These are phyloP conservation scores for Trinectes maculatus DNA, from an alignment of 2,113 vertebrate genomes.

Conservation along the genomic window DNA sequence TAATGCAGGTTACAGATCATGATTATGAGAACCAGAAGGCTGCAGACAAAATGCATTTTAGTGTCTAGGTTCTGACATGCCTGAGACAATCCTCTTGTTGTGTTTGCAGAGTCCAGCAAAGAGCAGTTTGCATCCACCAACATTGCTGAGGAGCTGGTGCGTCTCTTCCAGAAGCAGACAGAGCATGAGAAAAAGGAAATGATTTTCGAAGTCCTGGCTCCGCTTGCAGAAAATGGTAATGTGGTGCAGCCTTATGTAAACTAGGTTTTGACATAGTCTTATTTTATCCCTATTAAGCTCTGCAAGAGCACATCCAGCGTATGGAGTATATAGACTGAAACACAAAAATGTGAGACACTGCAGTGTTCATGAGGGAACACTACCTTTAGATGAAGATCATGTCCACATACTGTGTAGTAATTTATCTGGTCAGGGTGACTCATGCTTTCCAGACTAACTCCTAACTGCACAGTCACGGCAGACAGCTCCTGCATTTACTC, in stretches of 20 bases:
- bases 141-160: conserved; percentile 94
- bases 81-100: neutral
- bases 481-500: conserved; percentile 31
- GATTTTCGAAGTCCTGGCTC: conserved; percentile 98
- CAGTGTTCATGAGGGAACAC: neutral
- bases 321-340: too few species aligned
- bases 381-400: neutral
- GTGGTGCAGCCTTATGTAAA: too few species aligned
- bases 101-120: conserved; percentile 93
- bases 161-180: conserved; percentile 93
- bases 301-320: neutral
- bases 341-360: too few species aligned
- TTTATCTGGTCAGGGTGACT: conserved; percentile 28
- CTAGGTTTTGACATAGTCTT: too few species aligned
- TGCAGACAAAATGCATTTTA: neutral
- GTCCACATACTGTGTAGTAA: conserved; percentile 23
- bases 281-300: neutral
- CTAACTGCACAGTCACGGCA: conserved; percentile 51
- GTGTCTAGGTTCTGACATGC: neutral
- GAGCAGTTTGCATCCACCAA: conserved; percentile 98
- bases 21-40: too few species aligned
- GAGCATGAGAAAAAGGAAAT: conserved; percentile 99
- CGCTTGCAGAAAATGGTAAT: conserved; percentile 96
- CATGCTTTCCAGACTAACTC: conserved; percentile 30
- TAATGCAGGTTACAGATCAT: too few species aligned